Base-by-base conservation (phyloP, 1,140 invertebrate species). In the Drosophila fuyamai region DNA sequence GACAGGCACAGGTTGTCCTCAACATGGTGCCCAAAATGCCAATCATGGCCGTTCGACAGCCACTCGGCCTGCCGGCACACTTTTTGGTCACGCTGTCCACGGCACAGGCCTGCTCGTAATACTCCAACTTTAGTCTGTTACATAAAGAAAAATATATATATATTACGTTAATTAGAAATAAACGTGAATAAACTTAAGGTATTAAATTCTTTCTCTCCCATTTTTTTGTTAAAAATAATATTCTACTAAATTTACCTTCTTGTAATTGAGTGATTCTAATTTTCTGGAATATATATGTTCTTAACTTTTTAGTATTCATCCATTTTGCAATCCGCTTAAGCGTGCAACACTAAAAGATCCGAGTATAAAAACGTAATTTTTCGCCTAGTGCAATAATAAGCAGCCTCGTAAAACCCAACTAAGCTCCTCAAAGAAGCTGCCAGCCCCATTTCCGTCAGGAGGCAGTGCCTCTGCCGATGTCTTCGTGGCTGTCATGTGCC, bases 21-120 rank as follows among this genome's bases (percentile, higher is more conserved):
- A 98, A 93, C 89, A 97, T 96, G 5, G 97, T 98, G 8, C 97
- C 97, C 13, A 98, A 94, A 72, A 98, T 97, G 5, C 96, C 96
- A 56, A 98, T 93, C 92, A 98, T 96, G 12, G 97, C 96, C 47
- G 95, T 94, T 46, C 97, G 94, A 92, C 97, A 98, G 29, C 96
- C 96, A 1, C 95, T 94, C 0, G 96, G 94, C 5, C 96, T 95
- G 0, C 97, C 97, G n/a, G 97, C 97, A 86, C 97, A 98, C 78
- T 97, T 96, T 89, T 96, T 96, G 14, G 97, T 98, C 38, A 97
- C 95, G 44, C 96, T 96, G 91, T 98, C 97, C 53, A 97, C 96
- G 0, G 97, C 97, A 92, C 97, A 98, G 61, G 96, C 96, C 91
- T 98, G 97, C 90, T 97, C 97, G 93, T 97, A 98, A 91, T 96